Conservation (phyloP, 2,888 invertebrate species). For the Mythimna impura region DNA sequence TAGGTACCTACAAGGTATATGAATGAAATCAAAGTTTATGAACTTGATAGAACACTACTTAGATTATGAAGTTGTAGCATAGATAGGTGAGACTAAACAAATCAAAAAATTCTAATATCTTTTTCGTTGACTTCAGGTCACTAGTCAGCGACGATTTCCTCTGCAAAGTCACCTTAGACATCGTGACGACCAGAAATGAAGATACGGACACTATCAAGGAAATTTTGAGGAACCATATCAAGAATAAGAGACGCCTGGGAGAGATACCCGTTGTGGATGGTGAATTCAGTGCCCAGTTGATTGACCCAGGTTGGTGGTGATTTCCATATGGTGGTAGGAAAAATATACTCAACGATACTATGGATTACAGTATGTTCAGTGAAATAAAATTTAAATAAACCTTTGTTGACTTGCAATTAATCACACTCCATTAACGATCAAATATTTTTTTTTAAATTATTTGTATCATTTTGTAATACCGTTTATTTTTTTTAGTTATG, state of each 20-base stretch:
- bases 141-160: constrained; percentile 90
- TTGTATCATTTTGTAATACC: too few species aligned
- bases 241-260: constrained; percentile 88
- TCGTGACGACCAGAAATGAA: constrained; percentile 91
- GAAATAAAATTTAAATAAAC: background rate
- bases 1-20: background rate
- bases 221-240: constrained; percentile 90
- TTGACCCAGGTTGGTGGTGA: constrained; percentile 80
- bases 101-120: background rate
- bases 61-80: background rate
- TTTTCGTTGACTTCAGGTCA: constrained; percentile 81
- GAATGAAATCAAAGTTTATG: background rate
- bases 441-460: background rate
- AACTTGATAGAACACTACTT: background rate
- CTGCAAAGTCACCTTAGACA: constrained; percentile 92
- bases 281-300: constrained; percentile 88
- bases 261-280: constrained; percentile 88
- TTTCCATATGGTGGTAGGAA: background rate
- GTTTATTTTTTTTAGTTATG: background rate
- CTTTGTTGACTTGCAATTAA: background rate
- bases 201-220: constrained; percentile 88
- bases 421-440: background rate
- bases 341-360: background rate
- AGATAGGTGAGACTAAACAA: background rate
- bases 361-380: background rate